phyloP scores from a whole-genome alignment of 2,113 vertebrate species.

The Irena cyanogastra region DNA sequence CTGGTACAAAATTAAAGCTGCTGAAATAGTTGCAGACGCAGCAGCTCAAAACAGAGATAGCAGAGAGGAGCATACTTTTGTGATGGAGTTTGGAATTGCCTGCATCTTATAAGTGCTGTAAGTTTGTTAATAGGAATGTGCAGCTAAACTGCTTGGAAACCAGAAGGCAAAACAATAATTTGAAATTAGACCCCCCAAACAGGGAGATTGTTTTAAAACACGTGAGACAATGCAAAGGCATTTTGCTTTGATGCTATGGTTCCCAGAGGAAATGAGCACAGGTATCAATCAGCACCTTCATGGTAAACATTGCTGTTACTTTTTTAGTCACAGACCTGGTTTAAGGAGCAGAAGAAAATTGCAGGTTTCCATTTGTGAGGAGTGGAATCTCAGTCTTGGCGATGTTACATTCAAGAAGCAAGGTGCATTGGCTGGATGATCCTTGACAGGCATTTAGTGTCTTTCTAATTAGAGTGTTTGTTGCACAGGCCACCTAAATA shows the following conservation, averaged over 20 bases:
- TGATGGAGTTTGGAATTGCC: not conserved
- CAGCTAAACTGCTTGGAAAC: not conserved
- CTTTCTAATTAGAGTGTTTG: not conserved
- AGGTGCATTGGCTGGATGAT: not conserved
- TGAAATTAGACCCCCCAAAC: not conserved
- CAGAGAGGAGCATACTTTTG: not conserved
- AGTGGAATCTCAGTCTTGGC: not conserved
- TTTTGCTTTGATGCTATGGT: constrained; percentile 4
- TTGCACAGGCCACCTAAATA: not conserved
- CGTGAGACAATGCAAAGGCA: not conserved
- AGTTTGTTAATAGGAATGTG: not conserved
- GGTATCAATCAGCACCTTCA: constrained; percentile 2
- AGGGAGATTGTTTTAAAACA: not conserved
- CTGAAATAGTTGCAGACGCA: not conserved
- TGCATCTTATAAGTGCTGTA: not conserved
- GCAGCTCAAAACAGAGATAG: not conserved
- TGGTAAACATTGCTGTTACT: not conserved
- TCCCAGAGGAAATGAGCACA: constrained; percentile 6
- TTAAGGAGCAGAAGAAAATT: not conserved
- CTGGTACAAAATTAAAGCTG: not conserved
- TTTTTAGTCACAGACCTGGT: not conserved
- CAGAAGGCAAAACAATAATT: constrained; percentile 14
- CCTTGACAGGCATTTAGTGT: not conserved
- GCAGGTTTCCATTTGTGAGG: not conserved
- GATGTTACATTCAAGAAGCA: not conserved